Evolutionary conservation across 2,797 vertebrate species (phyloP), one percentile per base, ranked within the genome.

Genomic region (Diglossa cyanea): DNA sequence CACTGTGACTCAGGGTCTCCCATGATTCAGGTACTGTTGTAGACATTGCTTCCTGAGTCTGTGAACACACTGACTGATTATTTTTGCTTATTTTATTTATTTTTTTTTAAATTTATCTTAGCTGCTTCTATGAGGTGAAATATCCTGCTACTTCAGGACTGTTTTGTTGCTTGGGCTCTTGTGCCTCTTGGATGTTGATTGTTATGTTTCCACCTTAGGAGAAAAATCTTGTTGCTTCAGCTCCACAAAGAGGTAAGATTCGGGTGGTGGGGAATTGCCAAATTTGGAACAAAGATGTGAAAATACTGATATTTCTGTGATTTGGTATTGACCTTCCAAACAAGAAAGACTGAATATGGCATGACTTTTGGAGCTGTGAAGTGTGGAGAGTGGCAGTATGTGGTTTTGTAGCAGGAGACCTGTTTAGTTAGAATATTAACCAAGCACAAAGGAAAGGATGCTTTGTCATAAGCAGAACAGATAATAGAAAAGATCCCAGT

Each of bases 51-150:
- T 86, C 20, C 15, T 40, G 12, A 19, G 17, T 35, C 33, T 51
- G 7, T 48, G 26, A 47, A 13, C 1, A 3, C 1, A 0, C 0
- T 87, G 42, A 18, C 13, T 51, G 42, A 9, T 55, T 1, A 6
- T 24, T 88, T 82, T 62, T 83, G 14, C 7, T 11, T 55, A 33
- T 35, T 35, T 35, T 35, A 35, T 35, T 35, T 35, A 19, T 58
- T 79, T 79, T 79, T 79, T 86, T 80, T 42, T 9, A 35, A 35
- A 19, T 58, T 79, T 79, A 33, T 47, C 83, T 80, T 42, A 39
- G 30, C 23, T 60, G 2, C 13, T 63, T 77, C 45, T 44, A 2
- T 48, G 48, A 83, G n/a, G 33, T 65, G 31, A 60, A 50, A 45
- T 57, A 18, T 21, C 13, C 23, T 71, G 40, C 25, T 75, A 1